Conservation (phyloP, 2,888 invertebrate genomes). For the Heterodera filipjevi region DNA sequence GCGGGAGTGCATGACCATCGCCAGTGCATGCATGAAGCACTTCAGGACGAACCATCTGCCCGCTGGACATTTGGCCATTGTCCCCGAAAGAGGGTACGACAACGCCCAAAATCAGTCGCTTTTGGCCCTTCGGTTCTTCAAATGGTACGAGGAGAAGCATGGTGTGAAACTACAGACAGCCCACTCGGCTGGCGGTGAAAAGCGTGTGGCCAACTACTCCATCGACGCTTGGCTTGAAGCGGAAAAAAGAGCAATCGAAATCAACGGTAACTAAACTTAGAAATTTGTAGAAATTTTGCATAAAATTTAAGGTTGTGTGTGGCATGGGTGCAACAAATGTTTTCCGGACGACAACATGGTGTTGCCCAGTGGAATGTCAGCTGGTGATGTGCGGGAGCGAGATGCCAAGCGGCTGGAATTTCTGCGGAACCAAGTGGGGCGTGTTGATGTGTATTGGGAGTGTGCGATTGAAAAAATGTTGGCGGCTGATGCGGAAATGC, state of each 20-base stretch:
- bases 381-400: not conserved
- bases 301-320: not conserved
- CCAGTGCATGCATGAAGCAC: conserved; percentile 4
- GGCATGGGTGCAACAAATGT: not conserved
- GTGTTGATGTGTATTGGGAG: conserved; percentile 4
- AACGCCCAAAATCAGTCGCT: conserved; percentile 8
- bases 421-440: not conserved
- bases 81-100: conserved; percentile 20
- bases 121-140: conserved; percentile 16
- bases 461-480: not conserved
- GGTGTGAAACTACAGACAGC: not conserved
- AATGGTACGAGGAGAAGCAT: conserved; percentile 22
- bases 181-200: not conserved
- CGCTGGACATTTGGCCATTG: not conserved
- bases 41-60: conserved; percentile 23
- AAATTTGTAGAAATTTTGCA: not conserved
- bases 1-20: not conserved
- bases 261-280: not conserved
- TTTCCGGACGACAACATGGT: not conserved
- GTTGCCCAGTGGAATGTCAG: not conserved
- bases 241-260: not conserved
- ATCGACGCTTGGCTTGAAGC: not conserved
- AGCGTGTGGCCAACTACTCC: not conserved
- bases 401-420: not conserved
- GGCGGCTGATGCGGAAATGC: not conserved